Base-by-base conservation (phyloP, 2,113 vertebrate genomes). In the Periophthalmodon schlosseri region DNA sequence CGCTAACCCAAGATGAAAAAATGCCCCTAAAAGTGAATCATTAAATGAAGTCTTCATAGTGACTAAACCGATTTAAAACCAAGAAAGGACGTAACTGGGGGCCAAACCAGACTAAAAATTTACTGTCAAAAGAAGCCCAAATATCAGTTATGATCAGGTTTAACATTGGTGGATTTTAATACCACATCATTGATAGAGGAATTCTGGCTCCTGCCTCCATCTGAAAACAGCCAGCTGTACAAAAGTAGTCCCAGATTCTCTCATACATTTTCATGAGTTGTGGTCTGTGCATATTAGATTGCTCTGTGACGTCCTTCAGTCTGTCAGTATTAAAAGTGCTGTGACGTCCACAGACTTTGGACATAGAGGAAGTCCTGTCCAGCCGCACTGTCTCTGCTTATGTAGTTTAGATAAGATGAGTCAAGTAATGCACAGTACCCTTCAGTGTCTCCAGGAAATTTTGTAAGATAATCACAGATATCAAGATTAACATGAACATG, bases 331-430 rank as follows among this genome's bases (percentile, higher is more conserved):
- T 69, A n/a, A 57, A 36, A 46, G 61, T 71, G 15, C 60, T 12
- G 50, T 88, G 85, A 87, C 73, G 85, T 84, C 73, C 46, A 46
- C 13, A 74, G 0, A 23, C 65, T 60, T 28, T 0, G 76, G 54
- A 61, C 76, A 89, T 83, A 89, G 77, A 83, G 10, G 69, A 73
- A 23, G 71, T 76, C 15, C 76, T 89, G 47, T 91, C 21, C 63
- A 13, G 50, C 68, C 14, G 44, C 49, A 64, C 28, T 72, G 52
- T n/a, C 21, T 49, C 67, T 73, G 21, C 58, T 80, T 56, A 46
- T 77, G 67, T 23, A 57, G 28, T 85, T 82, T 58, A 80, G 66
- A 76, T 73, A 76, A 76, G 49, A 44, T 5, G 28, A 72, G 6
- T 16, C 23, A 12, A 56, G 21, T 20, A 74, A 44, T 44, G 74